phyloP scores from a whole-genome alignment of 2,888 invertebrate genomes.

The Drosophila anomelani region DNA sequence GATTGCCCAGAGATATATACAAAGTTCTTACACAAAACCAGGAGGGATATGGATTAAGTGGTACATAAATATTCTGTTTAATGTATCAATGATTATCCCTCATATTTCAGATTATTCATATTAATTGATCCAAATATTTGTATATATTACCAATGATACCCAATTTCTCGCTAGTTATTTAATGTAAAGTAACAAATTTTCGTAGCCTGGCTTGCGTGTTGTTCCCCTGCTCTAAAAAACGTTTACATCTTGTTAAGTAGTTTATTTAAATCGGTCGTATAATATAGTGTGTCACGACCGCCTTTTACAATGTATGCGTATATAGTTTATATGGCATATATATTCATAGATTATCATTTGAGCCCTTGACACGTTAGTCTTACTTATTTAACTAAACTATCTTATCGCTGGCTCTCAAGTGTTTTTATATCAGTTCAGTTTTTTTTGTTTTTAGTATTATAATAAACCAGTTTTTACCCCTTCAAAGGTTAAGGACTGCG shows the following conservation, averaged over 20 bases:
- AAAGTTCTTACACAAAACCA: not conserved
- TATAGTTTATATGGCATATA: not conserved
- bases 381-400: conserved; percentile 39
- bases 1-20: not conserved
- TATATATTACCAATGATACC: not conserved
- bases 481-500: conserved; percentile 2
- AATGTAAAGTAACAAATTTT: not conserved
- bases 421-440: conserved; percentile 11
- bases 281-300: conserved; percentile 17
- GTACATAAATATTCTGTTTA: not conserved
- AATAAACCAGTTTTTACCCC: not conserved
- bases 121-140: no score
- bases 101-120: not conserved
- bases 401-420: conserved; percentile 24
- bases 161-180: not conserved
- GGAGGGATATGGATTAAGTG: not conserved
- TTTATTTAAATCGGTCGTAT: conserved; percentile 18
- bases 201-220: conserved; percentile 1
- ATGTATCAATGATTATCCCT: no score
- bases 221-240: conserved; percentile 4
- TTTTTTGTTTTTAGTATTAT: not conserved
- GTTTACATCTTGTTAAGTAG: conserved; percentile 4
- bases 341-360: conserved; percentile 24
- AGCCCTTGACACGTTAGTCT: conserved; percentile 29
- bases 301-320: conserved; percentile 4